Base-by-base conservation (phyloP, 2,797 vertebrate genomes). In the Babyrousa celebensis region DNA sequence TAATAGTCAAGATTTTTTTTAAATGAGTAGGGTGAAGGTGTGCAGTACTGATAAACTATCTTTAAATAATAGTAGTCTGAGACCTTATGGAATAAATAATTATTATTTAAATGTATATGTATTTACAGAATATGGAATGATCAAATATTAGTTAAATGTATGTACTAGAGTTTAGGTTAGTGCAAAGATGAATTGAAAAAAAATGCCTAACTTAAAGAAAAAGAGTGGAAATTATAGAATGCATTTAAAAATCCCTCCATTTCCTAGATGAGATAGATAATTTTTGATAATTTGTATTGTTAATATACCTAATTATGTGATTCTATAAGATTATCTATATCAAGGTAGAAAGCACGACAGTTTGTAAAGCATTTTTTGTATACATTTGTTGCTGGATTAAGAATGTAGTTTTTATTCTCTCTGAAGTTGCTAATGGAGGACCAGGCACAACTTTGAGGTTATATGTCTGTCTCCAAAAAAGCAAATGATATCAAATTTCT, bases 211-310 rank as follows among this genome's bases (percentile, higher is more conserved):
- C 48, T 52, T 77, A 48, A 60, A 32, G 62, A 96, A 91, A 94
- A 86, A 52, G 20, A 23, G 62, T 32, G 36, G 21, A 88, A 78
- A 63, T 48, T 71, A 40, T 9, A 68, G 9, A 83, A 75, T 17
- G 9, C 25, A 36, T 86, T 92, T 90, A 25, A 85, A 86, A 90
- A 79, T 74, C 89, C 25, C 9, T 89, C 8, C 27, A 10, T 74
- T 80, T 85, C 25, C 23, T 91, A 27, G 93, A 1, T 87, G 29
- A 94, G 52, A 70, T 83, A 78, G 23, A 18, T 56, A 63, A 71
- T 62, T 91, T 96, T 91, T 86, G 10, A 67, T 89, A n/a, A 72
- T 85, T 70, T 94, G 4, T 85, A 67, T 40, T 79, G 5, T 82
- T 58, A 86, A 18, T 48, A 54, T 36, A 48, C 21, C 16, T 75